Evolutionary conservation across 2,113 vertebrate genomes (phyloP), one percentile per base, ranked within the genome.

Genomic region (Trachemys scripta): DNA sequence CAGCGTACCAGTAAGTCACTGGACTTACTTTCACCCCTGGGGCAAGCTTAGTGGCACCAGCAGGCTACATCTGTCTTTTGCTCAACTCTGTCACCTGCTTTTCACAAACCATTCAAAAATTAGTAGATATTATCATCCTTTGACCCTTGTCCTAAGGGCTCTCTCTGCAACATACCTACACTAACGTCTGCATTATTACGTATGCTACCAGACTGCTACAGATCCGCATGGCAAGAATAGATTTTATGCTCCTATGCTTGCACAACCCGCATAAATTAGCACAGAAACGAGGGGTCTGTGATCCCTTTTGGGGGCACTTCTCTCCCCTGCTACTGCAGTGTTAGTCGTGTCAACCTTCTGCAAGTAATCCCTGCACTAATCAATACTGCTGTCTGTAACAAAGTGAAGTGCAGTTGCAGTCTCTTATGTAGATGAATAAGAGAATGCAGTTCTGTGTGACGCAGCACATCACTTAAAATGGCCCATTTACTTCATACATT

Each of bases 211-310:
- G 56, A 57, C 76, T 79, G 80, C 38, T 84, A 59, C 9, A 1
- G 62, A 42, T 22, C 76, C n/a, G 29, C 47, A 6, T 59, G 1
- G 22, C 0, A 50, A 31, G 84, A 57, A 20, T 53, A 57, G 56
- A 57, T 27, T 57, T 57, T 57, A 57, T 57, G 56, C 20, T 57
- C 56, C 25, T 57, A 11, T 57, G 25, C 56, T 47, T 10, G 12
- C 38, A 1, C 81, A 35, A 80, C 59, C 17, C 10, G 2, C 49
- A 38, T 42, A n/a, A 1, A 19, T 31, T 0, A 0, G 3, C 1
- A 0, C 0, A 0, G 59, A 50, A 92, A 42, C 8, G 47, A 69
- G 49, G 24, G 10, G 7, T 42, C 65, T 0, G 0, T 5, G 54
- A 17, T 49, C 81, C 85, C 90, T 47, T 47, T 51, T 0, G 0